Evolutionary conservation across 2,113 vertebrate genomes (phyloP).

Genomic region (Epinephelus moara): DNA sequence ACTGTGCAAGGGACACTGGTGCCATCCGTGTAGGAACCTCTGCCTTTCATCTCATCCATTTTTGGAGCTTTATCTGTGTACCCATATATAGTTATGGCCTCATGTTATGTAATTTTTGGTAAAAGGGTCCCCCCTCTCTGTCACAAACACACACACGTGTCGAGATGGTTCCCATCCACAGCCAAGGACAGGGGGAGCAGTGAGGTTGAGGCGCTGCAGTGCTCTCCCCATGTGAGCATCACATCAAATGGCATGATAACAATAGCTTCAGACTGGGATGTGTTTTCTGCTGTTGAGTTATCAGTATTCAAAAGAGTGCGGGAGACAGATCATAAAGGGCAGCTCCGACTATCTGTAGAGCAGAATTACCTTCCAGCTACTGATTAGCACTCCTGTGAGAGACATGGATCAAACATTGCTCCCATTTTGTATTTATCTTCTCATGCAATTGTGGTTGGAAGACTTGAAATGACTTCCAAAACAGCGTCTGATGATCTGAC

Average conservation of each 20-base stretch:
- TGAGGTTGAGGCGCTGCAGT: constrained; percentile 35
- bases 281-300: neutral
- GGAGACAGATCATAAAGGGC: neutral
- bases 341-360: neutral
- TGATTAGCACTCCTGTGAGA: neutral
- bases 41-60: constrained; percentile 46
- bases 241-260: constrained; percentile 18
- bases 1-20: constrained; percentile 23
- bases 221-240: constrained; percentile 9
- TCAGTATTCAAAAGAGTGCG: constrained; percentile 14
- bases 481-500: neutral
- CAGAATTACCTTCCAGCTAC: neutral
- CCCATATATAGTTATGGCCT: constrained; percentile 19
- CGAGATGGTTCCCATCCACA: constrained; percentile 27
- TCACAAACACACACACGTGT: neutral
- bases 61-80: constrained; percentile 12
- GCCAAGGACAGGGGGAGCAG: constrained; percentile 38
- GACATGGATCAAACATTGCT: neutral
- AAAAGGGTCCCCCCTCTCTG: constrained; percentile 9
- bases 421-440: neutral
- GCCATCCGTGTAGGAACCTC: constrained; percentile 51
- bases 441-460: neutral
- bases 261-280: neutral
- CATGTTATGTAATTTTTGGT: constrained; percentile 52
- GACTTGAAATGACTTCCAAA: neutral